Evolutionary conservation across 2,797 vertebrate species (phyloP).

Genomic region (Poeciliopsis presidionis): DNA sequence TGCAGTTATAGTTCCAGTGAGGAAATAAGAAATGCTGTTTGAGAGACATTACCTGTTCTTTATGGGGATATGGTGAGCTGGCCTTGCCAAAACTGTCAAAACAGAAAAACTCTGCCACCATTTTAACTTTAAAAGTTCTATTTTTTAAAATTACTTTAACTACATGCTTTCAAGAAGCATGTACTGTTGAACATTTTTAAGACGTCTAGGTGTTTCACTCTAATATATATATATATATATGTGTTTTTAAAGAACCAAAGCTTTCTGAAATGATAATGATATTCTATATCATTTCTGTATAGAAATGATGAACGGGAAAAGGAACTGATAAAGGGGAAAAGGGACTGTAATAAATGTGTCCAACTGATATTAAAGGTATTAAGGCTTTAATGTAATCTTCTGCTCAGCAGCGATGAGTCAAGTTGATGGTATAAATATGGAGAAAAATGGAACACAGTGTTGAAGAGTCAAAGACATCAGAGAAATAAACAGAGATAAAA

Average conservation of each 20-base stretch:
- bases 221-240: too few relatives aligned
- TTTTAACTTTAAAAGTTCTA: neutral
- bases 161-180: neutral
- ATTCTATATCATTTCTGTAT: neutral
- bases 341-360: neutral
- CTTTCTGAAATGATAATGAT: neutral
- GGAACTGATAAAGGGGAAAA: neutral
- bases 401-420: constrained; percentile 1
- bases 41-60: neutral
- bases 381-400: neutral
- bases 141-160: neutral
- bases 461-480: constrained; percentile 11
- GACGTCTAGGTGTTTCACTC: neutral
- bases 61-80: neutral
- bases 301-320: neutral
- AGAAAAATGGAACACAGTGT: neutral
- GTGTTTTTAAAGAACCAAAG: neutral
- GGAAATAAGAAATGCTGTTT: neutral
- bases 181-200: neutral
- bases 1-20: neutral
- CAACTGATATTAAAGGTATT: neutral
- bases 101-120: neutral
- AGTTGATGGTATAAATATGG: constrained; percentile 1
- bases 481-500: constrained; percentile 1
- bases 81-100: neutral